Evolutionary conservation across 2,113 vertebrate species (phyloP), one percentile per base, ranked within the genome.

Genomic region (Columba janthina): DNA sequence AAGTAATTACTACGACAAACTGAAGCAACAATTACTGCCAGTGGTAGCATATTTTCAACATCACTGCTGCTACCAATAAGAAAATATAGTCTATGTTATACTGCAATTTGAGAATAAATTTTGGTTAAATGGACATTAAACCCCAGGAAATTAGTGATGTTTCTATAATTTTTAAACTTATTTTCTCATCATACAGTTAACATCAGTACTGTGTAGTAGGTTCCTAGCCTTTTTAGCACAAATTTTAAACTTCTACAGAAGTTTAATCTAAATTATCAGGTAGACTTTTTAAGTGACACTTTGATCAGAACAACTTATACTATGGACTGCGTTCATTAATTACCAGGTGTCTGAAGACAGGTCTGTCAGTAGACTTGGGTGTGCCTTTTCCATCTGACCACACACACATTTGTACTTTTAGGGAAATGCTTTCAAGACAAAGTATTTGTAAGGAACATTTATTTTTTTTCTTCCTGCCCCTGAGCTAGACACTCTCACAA

Each of bases 361-460:
- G 12, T 62, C 50, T 53, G n/a, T 54, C 58, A 76, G 29, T 31
- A 66, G 31, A 21, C 50, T 64, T 44, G 40, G 48, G 36, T 5
- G 38, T 26, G 29, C 22, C 28, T 89, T 77, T 90, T 85, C 66
- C 60, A 36, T 73, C 61, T 85, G 95, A 70, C 89, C 85, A 85
- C 93, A 96, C 76, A 91, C 29, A 26, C 0, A 42, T 62, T 38
- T 79, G n/a, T 70, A 79, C 28, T 88, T 94, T 80, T 26, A 88
- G 56, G 54, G n/a, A 84, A 90, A 82, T 80, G 8, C 18, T 93
- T 94, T 80, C 48, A 73, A 83, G 71, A 40, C 36, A 90, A 94
- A 93, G 82, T 80, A 83, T 94, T 93, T 85, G 21, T 66, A 64
- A 90, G 29, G 48, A 67, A 64, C 90, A 75, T 95, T 94, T 96